Evolutionary conservation across 2,113 vertebrate species (phyloP).

Genomic region (Oncorhynchus tshawytscha): DNA sequence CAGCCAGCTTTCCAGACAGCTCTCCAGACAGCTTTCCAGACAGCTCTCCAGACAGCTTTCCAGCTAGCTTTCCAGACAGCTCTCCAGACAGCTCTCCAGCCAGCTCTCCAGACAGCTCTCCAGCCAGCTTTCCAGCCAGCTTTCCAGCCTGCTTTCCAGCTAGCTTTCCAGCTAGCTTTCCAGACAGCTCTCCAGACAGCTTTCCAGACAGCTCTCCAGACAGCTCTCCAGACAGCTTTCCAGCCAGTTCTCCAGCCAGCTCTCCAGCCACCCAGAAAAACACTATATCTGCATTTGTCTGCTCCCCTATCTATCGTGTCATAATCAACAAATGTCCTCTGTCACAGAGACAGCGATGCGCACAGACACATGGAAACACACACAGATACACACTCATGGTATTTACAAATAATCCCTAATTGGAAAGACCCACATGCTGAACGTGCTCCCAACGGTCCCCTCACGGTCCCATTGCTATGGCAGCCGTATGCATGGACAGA

Average conservation of each 20-base stretch:
- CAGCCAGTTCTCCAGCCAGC: too few relatives aligned
- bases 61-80: too few relatives aligned
- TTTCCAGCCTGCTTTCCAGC: too few relatives aligned
- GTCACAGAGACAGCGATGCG: constrained; percentile 13
- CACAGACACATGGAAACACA: not conserved
- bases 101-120: too few relatives aligned
- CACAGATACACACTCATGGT: constrained; percentile 9
- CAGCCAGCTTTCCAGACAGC: too few relatives aligned
- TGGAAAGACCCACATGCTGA: constrained; percentile 25
- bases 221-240: too few relatives aligned
- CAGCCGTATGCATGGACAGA: constrained; percentile 56
- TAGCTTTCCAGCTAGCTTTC: too few relatives aligned
- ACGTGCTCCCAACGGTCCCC: not conserved
- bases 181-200: constrained; percentile 44
- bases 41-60: too few relatives aligned
- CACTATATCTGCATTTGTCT: constrained; percentile 45
- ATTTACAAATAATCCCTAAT: constrained; percentile 31
- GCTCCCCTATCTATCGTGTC: constrained; percentile 46
- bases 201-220: too few relatives aligned
- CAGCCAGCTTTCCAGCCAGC: constrained; percentile 49
- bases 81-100: too few relatives aligned
- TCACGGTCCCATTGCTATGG: constrained; percentile 29
- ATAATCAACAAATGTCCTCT: constrained; percentile 53
- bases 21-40: too few relatives aligned
- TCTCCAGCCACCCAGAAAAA: constrained; percentile 70